Conservation (phyloP, 2,113 vertebrate genomes). For the Suncus etruscus region DNA sequence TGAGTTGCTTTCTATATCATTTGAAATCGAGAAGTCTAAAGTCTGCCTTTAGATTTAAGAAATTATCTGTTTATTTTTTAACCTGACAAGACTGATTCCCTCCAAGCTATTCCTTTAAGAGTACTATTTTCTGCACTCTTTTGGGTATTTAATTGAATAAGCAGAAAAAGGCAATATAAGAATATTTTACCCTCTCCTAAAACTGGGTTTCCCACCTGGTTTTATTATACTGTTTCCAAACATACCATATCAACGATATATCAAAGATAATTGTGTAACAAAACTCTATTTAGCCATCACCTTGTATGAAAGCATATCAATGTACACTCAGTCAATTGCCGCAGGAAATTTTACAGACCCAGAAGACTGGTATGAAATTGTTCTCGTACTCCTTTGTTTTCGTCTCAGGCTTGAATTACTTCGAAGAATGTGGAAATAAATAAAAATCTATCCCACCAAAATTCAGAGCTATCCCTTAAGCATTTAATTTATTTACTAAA, state of each 20-base stretch:
- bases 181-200: too few species aligned
- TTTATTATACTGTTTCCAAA: constrained; percentile 11
- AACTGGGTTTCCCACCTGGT: background rate
- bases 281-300: background rate
- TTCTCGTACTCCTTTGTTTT: background rate
- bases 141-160: too few species aligned
- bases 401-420: background rate
- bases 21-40: background rate
- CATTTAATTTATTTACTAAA: background rate
- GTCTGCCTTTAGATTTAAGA: background rate
- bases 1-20: background rate
- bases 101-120: too few species aligned
- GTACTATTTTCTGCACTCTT: too few species aligned
- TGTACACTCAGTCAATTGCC: background rate
- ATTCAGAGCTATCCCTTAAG: background rate
- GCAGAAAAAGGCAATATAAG: too few species aligned
- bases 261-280: background rate
- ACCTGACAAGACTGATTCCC: background rate
- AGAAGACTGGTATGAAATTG: background rate
- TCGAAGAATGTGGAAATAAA: background rate
- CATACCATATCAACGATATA: background rate
- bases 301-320: background rate
- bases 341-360: background rate
- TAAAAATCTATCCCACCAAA: background rate
- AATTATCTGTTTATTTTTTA: background rate